Conservation (phyloP, 2,888 invertebrate genomes). For the Antitype chi region DNA sequence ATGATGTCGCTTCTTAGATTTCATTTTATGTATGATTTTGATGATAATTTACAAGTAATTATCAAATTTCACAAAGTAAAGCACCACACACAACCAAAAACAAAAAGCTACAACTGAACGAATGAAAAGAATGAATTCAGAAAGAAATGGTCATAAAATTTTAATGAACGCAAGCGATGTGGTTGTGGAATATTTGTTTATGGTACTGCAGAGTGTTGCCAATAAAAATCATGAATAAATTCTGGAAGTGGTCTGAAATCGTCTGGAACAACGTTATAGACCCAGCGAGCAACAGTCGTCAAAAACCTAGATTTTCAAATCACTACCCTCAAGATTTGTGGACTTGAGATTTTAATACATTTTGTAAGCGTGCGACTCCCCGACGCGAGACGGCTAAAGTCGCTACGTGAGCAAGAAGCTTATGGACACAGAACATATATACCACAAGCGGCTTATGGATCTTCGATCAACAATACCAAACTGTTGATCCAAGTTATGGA, state of each 20-base stretch:
- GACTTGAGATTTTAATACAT: too few relatives aligned
- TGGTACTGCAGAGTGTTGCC: background rate
- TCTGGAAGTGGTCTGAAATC: background rate
- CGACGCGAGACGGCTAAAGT: too few relatives aligned
- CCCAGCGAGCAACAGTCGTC: too few relatives aligned
- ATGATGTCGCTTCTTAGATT: conserved; percentile 85
- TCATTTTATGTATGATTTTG: conserved; percentile 72
- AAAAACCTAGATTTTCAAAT: too few relatives aligned
- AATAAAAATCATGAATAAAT: background rate
- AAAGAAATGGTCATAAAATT: background rate
- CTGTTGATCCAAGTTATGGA: too few relatives aligned
- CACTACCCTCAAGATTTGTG: too few relatives aligned
- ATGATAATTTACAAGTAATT: conserved; percentile 2
- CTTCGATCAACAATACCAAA: too few relatives aligned
- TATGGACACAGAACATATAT: too few relatives aligned
- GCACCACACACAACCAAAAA: conserved; percentile 14
- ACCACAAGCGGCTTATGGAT: too few relatives aligned
- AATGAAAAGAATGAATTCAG: background rate
- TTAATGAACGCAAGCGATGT: background rate
- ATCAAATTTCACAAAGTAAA: conserved; percentile 1
- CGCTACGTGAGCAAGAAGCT: too few relatives aligned
- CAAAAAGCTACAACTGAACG: conserved; percentile 1
- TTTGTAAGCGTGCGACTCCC: too few relatives aligned
- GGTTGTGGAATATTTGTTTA: background rate
- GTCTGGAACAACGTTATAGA: background rate